A percentile compares a stretch with the other conserved stretches of the same genome.
phyloP scores from a whole-genome alignment of 2,113 vertebrate genomes.

The Zapornia atra region DNA sequence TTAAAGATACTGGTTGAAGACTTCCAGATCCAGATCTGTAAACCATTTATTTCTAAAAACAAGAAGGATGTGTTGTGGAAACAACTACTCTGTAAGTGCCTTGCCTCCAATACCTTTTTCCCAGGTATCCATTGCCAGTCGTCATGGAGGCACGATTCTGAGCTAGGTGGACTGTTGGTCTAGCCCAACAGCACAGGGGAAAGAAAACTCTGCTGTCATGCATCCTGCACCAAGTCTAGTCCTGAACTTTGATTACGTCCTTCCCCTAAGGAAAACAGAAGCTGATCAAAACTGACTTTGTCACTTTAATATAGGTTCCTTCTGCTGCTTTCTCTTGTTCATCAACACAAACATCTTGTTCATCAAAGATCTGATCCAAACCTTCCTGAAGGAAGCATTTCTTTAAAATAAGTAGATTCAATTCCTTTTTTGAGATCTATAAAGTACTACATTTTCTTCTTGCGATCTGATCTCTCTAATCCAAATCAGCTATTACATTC shows the following conservation, averaged over 20 bases:
- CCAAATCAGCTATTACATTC: background rate
- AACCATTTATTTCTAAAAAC: background rate
- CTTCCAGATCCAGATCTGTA: background rate
- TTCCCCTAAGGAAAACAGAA: background rate
- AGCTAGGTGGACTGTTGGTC: background rate
- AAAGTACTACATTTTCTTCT: background rate
- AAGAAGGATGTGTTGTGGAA: background rate
- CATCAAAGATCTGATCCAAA: background rate
- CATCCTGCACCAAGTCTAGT: background rate
- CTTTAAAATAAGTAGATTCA: background rate
- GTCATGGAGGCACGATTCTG: rapidly evolving
- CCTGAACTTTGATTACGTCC: background rate
- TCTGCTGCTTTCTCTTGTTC: background rate
- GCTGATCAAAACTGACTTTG: background rate
- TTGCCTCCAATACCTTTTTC: background rate
- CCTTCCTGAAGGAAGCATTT: background rate
- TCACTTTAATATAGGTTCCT: background rate
- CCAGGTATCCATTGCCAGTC: background rate
- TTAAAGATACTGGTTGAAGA: background rate
- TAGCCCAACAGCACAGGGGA: background rate
- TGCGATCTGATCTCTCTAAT: background rate
- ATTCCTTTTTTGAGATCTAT: background rate
- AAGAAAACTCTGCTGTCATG: background rate
- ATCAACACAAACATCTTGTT: background rate
- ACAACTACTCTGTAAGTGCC: background rate